Base-by-base conservation (phyloP, 2,888 invertebrate genomes). In the Adelognathus sp. region DNA sequence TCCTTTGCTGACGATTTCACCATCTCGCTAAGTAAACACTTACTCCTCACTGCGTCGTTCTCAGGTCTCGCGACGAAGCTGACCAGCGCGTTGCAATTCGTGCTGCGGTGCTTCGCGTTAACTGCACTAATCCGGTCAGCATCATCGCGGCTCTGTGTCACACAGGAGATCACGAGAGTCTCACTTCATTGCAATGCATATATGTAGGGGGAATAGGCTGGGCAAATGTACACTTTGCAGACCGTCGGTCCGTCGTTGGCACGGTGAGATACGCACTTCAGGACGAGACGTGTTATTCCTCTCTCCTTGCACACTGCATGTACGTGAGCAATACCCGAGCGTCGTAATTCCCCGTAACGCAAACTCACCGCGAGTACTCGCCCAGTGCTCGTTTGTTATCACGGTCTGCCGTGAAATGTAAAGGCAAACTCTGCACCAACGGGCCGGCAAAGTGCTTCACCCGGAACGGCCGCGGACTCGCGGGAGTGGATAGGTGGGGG, bases 211-310 rank as follows among this genome's bases (percentile, higher is more conserved):
- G 29, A 50, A 36, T 66, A 60, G 16, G 71, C 52, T 16, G 14
- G 36, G 11, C 60, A 44, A 31, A 56, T 75, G 64, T 33, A n/a
- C 21, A 33, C 63, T 58, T 39, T 14, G 41, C 16, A 46, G 27
- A 76, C 27, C 44, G 31, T 33, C 24, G 18, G 63, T 75, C 61
- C 81, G 81, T 82, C 77, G 66, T 44, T 44, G 44, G 27, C 60
- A 77, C 79, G 81, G 80, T 79, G 79, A 80, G 72, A 80, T 67
- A 80, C 39, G 83, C 81, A 84, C 84, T 81, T 82, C 80, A 79
- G 79, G 79, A 74, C 36, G 64, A 69, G 64, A 78, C 80, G 78
- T 81, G 70, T 16, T 50, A n/a, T 46, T 60, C 58, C 36, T 70
- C 52, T 64, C 60, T 71, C 60, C 69, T 63, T 63, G 61, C 16